Evolutionary conservation across 2,797 vertebrate genomes (phyloP).

Genomic region (Melanotaenia trifasciata): DNA sequence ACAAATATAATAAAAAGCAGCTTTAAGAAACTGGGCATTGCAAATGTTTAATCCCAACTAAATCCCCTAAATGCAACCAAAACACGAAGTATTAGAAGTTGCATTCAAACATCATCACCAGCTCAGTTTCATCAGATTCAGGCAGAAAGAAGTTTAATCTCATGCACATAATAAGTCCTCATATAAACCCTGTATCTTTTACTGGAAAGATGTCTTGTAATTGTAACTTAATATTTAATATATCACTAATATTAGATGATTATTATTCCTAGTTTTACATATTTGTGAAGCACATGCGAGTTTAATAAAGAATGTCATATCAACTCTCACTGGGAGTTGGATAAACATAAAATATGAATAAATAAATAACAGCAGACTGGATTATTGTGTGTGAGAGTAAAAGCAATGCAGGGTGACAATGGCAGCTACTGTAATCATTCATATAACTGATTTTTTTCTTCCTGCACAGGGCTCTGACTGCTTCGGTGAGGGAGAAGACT

Average conservation of each 20-base stretch:
- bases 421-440: conserved; percentile 25
- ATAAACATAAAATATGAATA: background rate
- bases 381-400: conserved; percentile 13
- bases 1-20: background rate
- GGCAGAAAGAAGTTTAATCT: background rate
- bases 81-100: background rate
- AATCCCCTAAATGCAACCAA: conserved; percentile 1
- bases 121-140: background rate
- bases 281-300: background rate
- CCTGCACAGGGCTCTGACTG: conserved; percentile 40
- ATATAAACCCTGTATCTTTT: background rate
- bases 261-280: background rate
- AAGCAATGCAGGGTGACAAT: conserved; percentile 22
- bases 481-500: conserved; percentile 47
- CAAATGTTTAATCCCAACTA: conserved; percentile 1
- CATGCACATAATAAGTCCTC: background rate
- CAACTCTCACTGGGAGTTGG: background rate
- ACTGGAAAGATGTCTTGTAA: background rate
- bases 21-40: background rate
- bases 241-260: too few relatives aligned
- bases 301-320: background rate
- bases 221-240: background rate
- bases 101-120: background rate
- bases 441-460: conserved; percentile 41
- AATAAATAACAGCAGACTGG: background rate